phyloP scores from a whole-genome alignment of 2,797 vertebrate genomes.

The Gambelia wislizenii region DNA sequence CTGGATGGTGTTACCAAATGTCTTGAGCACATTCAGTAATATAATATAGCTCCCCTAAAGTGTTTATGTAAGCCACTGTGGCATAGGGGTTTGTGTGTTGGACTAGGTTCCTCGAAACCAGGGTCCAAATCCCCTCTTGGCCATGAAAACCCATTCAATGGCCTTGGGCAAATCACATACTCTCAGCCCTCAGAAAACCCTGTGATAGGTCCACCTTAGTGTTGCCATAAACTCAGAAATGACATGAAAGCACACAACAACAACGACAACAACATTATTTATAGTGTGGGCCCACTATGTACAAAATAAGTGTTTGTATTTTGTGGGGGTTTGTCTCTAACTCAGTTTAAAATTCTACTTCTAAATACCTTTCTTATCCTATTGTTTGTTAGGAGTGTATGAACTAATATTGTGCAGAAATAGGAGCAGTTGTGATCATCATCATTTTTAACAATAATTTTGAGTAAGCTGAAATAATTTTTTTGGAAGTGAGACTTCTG shows the following conservation, averaged over 20 bases:
- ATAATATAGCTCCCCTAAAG: neutral
- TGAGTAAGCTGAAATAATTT: neutral
- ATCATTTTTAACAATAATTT: neutral
- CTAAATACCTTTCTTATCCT: neutral
- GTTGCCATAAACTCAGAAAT: no score
- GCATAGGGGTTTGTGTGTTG: no score
- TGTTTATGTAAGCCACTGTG: no score
- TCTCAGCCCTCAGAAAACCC: no score
- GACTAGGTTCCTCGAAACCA: no score
- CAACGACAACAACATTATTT: no score
- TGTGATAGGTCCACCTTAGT: no score
- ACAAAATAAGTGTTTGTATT: neutral
- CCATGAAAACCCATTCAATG: no score
- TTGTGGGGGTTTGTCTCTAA: neutral
- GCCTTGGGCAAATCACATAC: no score
- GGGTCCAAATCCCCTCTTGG: no score
- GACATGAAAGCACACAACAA: no score
- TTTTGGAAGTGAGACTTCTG: slow-evolving; percentile 2
- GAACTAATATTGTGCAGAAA: neutral
- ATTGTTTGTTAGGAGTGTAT: neutral
- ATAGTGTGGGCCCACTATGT: neutral
- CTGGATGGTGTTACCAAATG: neutral
- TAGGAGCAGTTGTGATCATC: neutral
- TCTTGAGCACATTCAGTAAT: neutral
- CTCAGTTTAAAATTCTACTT: neutral